Percentiles rank a stretch among this genome's conserved stretches.
Evolutionary conservation across 1,140 invertebrate species (phyloP).

Genomic region (Hylyphantes graminicola): DNA sequence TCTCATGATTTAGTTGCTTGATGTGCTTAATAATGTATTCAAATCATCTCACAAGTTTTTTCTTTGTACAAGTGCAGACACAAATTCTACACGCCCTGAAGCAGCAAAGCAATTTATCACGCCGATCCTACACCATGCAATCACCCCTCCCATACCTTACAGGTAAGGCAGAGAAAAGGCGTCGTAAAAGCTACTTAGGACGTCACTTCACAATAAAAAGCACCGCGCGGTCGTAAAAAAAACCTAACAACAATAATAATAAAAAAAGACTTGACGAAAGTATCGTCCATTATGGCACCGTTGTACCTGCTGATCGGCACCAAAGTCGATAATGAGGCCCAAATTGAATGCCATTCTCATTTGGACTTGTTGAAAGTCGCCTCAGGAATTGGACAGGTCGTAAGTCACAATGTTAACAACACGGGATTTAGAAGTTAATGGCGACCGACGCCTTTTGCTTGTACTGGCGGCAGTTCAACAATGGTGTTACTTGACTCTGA

Average conservation of each 20-base stretch:
- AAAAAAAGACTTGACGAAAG: not conserved
- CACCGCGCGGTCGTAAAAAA: not conserved
- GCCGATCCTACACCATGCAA: not conserved
- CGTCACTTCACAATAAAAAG: not conserved
- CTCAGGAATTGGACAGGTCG: not conserved
- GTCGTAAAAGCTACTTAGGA: not conserved
- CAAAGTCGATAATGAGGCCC: not conserved
- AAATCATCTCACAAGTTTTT: no score
- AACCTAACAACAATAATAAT: not conserved
- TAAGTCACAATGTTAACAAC: not conserved
- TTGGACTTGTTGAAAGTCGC: no score
- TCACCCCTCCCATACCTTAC: not conserved
- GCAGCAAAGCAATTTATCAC: no score
- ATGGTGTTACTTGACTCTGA: no score
- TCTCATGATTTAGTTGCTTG: no score
- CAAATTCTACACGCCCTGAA: no score
- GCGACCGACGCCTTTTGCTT: no score
- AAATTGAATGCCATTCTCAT: conserved; percentile 4
- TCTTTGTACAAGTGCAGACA: no score
- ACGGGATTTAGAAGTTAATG: not conserved
- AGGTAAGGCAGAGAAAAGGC: not conserved
- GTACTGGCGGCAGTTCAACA: no score
- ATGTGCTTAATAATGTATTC: no score
- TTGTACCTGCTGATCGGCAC: no score
- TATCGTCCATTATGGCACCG: not conserved